Base-by-base conservation (phyloP, 2,113 vertebrate species). In the Echinops telfairi region DNA sequence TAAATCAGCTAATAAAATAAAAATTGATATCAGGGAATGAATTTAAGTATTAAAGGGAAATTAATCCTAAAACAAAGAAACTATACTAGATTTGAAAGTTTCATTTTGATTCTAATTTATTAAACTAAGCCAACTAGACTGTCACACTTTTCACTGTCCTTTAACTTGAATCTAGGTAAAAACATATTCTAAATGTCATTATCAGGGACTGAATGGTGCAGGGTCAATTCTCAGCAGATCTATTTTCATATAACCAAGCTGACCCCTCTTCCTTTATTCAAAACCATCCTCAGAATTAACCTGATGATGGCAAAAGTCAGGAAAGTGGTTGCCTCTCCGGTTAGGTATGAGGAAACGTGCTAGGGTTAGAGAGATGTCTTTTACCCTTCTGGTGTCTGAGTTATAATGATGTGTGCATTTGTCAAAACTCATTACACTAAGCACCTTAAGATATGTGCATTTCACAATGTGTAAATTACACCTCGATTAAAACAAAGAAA, bases 141-240 rank as follows among this genome's bases (percentile, higher is more conserved):
- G 75, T 79, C 15, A 88, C 10, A 83, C 77, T 95, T 94, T 89
- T 78, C 7, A 53, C 47, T 14, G 12, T 53, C 47, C 47, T 53
- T 53, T 64, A 47, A 79, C 12, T 87, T 91, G 31, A 81, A 60
- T 68, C 79, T 53, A 83, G 66, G 60, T 57, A 89, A 79, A 90
- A 90, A 94, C 25, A 89, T 38, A 82, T 92, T 93, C 38, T 86
- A 95, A 94, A 92, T 83, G 70, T 25, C 16, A 60, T 73, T 86
- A 86, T 68, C 33, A 91, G 75, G 25, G n/a, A 53, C 8, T 80
- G 5, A 83, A 91, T 90, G 31, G 83, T 81, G 38, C 87, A 4
- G 62, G 89, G 84, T 83, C 71, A 83, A 79, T 82, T 91, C 23
- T 60, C 92, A 88, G 43, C 27, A 89, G 2, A 89, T 75, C 76